Evolutionary conservation across 2,797 vertebrate species (phyloP).

Genomic region (Merluccius polli): DNA sequence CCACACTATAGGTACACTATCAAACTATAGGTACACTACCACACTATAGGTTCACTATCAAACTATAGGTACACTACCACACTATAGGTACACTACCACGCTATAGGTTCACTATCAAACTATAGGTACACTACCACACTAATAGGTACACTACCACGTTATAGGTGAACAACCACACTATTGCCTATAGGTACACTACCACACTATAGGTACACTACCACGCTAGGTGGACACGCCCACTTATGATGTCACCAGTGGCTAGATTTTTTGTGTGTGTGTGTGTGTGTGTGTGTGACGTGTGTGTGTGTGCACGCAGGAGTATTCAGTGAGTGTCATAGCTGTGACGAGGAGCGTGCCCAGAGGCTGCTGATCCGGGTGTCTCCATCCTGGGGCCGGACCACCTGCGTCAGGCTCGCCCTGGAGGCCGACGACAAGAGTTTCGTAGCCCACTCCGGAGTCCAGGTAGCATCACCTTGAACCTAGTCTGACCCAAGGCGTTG

Average conservation of each 20-base stretch:
- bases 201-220: background rate
- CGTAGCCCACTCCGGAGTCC: slow-evolving; percentile 85
- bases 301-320: slow-evolving; percentile 72
- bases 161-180: too few species aligned
- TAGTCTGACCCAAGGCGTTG: background rate
- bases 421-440: slow-evolving; percentile 89
- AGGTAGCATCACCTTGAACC: slow-evolving; percentile 51
- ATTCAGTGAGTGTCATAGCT: slow-evolving; percentile 84
- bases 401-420: slow-evolving; percentile 84
- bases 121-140: background rate
- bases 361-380: slow-evolving; percentile 85
- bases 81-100: background rate
- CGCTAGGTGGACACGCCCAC: background rate
- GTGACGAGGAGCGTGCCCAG: slow-evolving; percentile 79
- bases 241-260: too few species aligned
- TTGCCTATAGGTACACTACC: background rate
- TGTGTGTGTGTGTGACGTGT: slow-evolving; percentile 12
- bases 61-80: background rate
- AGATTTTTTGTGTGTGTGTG: background rate
- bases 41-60: background rate
- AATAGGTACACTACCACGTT: too few species aligned
- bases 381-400: slow-evolving; percentile 85
- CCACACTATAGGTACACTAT: too few species aligned
- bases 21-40: background rate
- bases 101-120: background rate